Evolutionary conservation across 2,797 vertebrate species (phyloP).

Genomic region (Chromis chromis): DNA sequence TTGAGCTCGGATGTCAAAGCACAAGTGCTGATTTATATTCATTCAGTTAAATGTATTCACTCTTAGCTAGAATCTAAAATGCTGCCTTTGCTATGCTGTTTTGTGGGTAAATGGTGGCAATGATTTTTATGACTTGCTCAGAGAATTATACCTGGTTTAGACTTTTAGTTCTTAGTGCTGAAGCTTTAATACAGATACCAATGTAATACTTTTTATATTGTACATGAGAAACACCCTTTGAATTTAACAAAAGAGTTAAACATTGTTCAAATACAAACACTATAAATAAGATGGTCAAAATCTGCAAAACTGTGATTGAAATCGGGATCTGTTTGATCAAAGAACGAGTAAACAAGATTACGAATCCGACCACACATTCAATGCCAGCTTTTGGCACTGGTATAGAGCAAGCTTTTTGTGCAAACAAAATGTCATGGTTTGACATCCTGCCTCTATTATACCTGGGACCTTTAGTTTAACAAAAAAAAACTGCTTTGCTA

Average conservation of each 20-base stretch:
- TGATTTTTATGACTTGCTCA: too few species aligned
- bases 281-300: background rate
- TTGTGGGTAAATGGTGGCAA: too few species aligned
- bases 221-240: background rate
- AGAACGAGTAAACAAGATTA: background rate
- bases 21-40: conserved; percentile 11
- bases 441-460: background rate
- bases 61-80: conserved; percentile 7
- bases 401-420: background rate
- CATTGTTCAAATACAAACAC: background rate
- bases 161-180: too few species aligned
- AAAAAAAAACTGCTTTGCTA: background rate
- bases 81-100: background rate
- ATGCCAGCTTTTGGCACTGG: background rate
- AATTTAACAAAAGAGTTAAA: background rate
- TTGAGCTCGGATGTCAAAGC: conserved; percentile 12
- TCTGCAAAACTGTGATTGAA: background rate
- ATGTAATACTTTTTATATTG: too few species aligned
- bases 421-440: background rate
- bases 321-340: background rate
- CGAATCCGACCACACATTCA: background rate
- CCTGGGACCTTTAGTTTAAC: background rate
- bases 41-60: background rate
- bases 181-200: too few species aligned
- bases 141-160: too few species aligned